Base-by-base conservation (phyloP, 1,140 invertebrate genomes). In the Drosophila parvula region DNA sequence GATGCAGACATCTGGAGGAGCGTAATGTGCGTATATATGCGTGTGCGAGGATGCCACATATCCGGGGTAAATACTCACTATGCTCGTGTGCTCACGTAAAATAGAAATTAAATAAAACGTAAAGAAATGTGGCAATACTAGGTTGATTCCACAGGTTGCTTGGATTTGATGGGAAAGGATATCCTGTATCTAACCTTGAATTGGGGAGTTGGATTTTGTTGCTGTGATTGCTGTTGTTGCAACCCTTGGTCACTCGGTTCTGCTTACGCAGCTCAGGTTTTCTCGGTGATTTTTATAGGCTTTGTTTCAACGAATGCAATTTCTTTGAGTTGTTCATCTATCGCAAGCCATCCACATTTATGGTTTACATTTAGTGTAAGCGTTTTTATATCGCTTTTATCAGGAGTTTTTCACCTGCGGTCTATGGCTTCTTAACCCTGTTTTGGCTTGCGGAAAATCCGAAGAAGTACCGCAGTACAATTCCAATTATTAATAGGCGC, bases 91-190 rank as follows among this genome's bases (percentile, higher is more conserved):
- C 9, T 14, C 10, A 32, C 6, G 5, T 53, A 9, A 14, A 16
- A 36, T 9, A 12, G 11, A 53, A 22, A 5, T 2, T 36, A 36
- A 53, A 36, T 53, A 22, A 53, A 14, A 9, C 6, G 18, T 22
- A 36, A 22, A 36, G 36, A 1, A 34, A 34, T 18, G 11, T 36
- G 16, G 16, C 16, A 22, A 53, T 53, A 14, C n/a, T 48, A 8
- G 9, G 10, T 22, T 55, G 51, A 55, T 22, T 55, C 51, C 51
- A 55, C 51, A 55, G 51, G 51, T 55, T 55, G 32, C 51, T 55
- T 14, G 12, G 51, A 22, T 55, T 36, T 16, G 32, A 53, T 12
- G 51, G 12, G 4, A 16, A 50, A 16, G 14, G 28, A 50, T 16
- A 16, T 32, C 47, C n/a, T 16, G 28, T 27, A 5, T 8, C 16